Evolutionary conservation across 2,113 vertebrate species (phyloP), one percentile per base, ranked within the genome.

Genomic region (Isurus oxyrinchus): DNA sequence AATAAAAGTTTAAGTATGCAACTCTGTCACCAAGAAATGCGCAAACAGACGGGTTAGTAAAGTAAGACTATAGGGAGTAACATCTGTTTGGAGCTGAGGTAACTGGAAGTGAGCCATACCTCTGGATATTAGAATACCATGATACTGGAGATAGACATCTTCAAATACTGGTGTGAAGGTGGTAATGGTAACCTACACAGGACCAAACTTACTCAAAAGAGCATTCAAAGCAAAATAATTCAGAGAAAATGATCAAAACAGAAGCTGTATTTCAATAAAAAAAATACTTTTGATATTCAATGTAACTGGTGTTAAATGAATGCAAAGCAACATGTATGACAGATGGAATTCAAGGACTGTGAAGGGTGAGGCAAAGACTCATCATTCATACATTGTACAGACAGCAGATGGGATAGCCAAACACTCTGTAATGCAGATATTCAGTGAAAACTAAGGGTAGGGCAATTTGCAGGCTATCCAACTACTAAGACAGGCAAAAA

Each of bases 321-420:
- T 44, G 81, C 16, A 49, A 84, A 84, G 40, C 40, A 84, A 84
- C 79, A 21, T 84, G 16, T 5, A 44, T 84, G 79, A 14, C 79
- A 84, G 79, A 19, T 40, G 16, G 79, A 84, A 84, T 84, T 21
- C 81, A 84, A 21, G 40, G 1, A 84, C 79, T 84, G 79, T 84
- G 79, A 84, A 84, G 79, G n/a, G 79, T 44, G 79, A 84, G 40
- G 79, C 79, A 84, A 44, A 84, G 79, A 84, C n/a, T 84, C n/a
- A 84, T 84, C n/a, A 40, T 40, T 84, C 79, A 84, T 84, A 19
- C 40, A 5, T 84, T 84, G 79, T 84, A 13, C 5, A 79, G 10
- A 23, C 76, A 79, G 35, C 76, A 79, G 76, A n/a, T 79, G 35
- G 31, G 35, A 79, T 79, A 84, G n/a, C n/a, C n/a, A 84, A 21